phyloP scores from a whole-genome alignment of 2,797 vertebrate genomes.

The Fratercula arctica region DNA sequence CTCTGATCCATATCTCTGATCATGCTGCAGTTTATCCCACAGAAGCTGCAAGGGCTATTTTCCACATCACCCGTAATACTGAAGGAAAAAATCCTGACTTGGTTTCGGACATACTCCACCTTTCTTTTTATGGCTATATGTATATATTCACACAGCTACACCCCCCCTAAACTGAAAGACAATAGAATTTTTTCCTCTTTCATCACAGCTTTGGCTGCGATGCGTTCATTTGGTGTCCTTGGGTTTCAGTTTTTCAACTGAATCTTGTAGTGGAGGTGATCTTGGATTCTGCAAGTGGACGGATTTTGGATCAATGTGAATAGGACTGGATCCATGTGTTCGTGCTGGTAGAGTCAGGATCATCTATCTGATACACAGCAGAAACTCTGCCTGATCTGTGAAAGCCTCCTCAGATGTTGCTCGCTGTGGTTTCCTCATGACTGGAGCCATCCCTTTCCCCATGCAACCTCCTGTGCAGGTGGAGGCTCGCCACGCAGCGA shows the following conservation, averaged over 20 bases:
- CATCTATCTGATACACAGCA: neutral
- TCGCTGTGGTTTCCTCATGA: neutral
- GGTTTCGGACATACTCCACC: neutral
- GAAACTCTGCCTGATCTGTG: neutral
- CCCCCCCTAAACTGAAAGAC: neutral
- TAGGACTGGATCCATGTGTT: neutral
- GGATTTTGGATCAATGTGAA: neutral
- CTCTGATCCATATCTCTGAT: conserved; percentile 3
- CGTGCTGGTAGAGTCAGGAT: neutral
- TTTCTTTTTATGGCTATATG: neutral
- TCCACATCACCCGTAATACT: neutral
- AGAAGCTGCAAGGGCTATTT: conserved; percentile 25
- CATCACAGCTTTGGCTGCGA: neutral
- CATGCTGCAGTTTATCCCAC: neutral
- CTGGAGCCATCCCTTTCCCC: neutral
- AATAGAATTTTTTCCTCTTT: neutral
- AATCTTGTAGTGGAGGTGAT: neutral
- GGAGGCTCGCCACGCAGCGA: accelerated
- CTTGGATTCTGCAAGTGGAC: neutral
- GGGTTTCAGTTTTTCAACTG: neutral
- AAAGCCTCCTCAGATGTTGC: neutral
- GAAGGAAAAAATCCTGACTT: conserved; percentile 26
- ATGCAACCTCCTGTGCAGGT: neutral
- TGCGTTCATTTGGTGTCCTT: neutral
- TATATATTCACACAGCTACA: neutral